Evolutionary conservation across 2,797 vertebrate species (phyloP).

Genomic region (Sciurus vulgaris): DNA sequence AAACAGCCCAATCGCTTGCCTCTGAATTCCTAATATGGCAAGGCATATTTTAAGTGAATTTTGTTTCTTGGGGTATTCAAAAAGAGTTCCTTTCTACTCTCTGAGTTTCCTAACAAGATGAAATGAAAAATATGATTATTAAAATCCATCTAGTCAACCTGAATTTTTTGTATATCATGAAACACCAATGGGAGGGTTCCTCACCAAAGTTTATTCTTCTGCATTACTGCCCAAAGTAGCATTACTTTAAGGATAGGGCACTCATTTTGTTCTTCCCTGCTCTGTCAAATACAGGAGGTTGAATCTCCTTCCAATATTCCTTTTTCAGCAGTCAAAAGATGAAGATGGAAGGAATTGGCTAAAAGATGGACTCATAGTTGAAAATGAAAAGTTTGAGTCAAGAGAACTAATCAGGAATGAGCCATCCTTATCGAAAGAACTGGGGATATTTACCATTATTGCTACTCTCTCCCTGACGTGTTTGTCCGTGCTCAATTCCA

Average conservation of each 20-base stretch:
- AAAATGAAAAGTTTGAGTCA: background rate
- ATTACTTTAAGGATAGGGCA: background rate
- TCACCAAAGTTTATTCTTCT: background rate
- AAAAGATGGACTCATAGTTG: background rate
- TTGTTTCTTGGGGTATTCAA: background rate
- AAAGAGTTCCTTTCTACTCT: background rate
- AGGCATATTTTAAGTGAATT: background rate
- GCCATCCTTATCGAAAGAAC: background rate
- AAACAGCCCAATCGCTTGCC: background rate
- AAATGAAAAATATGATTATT: background rate
- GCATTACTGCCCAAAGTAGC: background rate
- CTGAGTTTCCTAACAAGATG: background rate
- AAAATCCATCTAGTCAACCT: background rate
- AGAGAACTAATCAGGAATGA: background rate
- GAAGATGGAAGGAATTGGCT: background rate
- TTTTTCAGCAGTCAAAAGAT: background rate
- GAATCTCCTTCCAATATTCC: background rate
- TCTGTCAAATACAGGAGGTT: background rate
- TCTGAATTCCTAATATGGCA: constrained; percentile 65
- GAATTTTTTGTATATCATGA: background rate
- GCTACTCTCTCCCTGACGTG: background rate
- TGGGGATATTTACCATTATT: background rate
- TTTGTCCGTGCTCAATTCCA: background rate
- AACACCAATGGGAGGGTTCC: background rate
- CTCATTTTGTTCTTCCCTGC: background rate